These are phyloP conservation scores for Tympanuchus pallidicinctus DNA, from an alignment of 2,113 vertebrate species.

Conservation along the genomic window DNA sequence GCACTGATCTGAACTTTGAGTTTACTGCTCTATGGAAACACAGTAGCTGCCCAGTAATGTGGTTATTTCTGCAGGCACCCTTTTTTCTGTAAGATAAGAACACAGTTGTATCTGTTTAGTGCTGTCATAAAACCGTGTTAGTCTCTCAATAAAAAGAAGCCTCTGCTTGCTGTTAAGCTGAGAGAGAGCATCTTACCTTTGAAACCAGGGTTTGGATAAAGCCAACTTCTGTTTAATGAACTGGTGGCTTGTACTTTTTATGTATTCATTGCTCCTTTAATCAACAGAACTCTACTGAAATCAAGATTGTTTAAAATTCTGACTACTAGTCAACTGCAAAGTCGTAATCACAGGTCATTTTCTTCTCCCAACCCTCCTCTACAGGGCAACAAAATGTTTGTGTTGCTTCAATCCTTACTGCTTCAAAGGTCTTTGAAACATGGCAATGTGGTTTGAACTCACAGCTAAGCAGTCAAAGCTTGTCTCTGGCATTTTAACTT, in stretches of 20 bases:
- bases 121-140: constrained; percentile 18
- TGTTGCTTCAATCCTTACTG: background rate
- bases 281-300: background rate
- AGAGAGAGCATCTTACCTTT: background rate
- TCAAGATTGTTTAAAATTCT: background rate
- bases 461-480: background rate
- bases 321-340: background rate
- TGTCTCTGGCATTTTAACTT: constrained; percentile 45
- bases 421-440: constrained; percentile 34
- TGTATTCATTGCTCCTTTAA: background rate
- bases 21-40: constrained; percentile 41
- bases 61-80: constrained; percentile 6
- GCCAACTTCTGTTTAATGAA: background rate
- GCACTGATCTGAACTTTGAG: constrained; percentile 54
- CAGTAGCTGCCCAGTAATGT: constrained; percentile 26
- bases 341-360: background rate
- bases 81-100: constrained; percentile 33
- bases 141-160: background rate
- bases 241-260: background rate
- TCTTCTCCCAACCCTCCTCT: background rate
- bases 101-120: constrained; percentile 40
- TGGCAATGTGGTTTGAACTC: background rate
- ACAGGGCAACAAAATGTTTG: background rate
- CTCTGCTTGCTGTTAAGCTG: background rate
- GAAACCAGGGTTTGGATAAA: background rate